Conservation (phyloP, 2,797 vertebrate species). For the Mustela erminea region DNA sequence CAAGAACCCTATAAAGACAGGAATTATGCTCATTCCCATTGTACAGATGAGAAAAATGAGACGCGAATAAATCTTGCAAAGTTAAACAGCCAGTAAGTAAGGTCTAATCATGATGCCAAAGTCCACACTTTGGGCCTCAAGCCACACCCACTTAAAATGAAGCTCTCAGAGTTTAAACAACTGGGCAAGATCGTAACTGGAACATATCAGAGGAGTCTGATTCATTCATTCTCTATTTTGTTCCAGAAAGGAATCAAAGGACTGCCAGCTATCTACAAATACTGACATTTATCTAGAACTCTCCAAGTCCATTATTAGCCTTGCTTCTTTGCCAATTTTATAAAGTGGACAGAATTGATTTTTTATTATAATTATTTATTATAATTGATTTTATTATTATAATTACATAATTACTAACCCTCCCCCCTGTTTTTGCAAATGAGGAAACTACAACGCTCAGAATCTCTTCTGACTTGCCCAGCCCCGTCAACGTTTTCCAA, state of each 20-base stretch:
- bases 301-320: background rate
- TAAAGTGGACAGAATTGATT: background rate
- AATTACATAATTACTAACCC: background rate
- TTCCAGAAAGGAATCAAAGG: background rate
- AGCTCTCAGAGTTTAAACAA: background rate
- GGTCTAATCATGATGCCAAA: background rate
- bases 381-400: background rate
- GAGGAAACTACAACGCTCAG: background rate
- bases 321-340: background rate
- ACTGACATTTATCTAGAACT: background rate
- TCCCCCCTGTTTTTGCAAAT: background rate
- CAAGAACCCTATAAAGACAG: background rate
- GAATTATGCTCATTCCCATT: background rate
- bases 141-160: background rate
- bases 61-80: background rate
- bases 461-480: background rate
- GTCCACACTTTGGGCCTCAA: background rate
- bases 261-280: background rate
- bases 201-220: background rate
- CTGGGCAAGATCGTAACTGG: background rate
- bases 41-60: constrained; percentile 13
- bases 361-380: background rate
- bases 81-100: background rate
- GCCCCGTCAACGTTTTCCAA: background rate
- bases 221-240: background rate